phyloP scores from a whole-genome alignment of 2,113 vertebrate species.

The Rhinolophus ferrumequinum region DNA sequence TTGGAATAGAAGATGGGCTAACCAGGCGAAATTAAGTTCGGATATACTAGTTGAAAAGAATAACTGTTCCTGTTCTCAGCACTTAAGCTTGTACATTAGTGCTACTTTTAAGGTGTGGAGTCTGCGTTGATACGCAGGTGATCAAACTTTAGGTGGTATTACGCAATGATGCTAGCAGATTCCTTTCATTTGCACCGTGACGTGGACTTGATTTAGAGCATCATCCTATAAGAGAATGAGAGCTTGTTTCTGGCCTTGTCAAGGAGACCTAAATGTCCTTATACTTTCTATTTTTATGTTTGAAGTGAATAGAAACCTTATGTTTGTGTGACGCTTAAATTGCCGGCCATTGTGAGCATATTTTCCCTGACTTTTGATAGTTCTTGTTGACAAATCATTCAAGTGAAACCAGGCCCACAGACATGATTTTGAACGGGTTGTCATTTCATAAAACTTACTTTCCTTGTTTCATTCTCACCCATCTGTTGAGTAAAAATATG shows the following conservation, averaged over 20 bases:
- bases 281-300: not conserved
- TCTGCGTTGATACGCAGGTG: not conserved
- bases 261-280: not conserved
- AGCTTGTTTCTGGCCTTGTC: not conserved
- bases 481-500: slow-evolving; percentile 32
- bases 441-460: slow-evolving; percentile 11
- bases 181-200: not conserved
- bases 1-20: not conserved
- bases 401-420: not conserved
- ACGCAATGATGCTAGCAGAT: not conserved
- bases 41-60: not conserved
- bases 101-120: slow-evolving; percentile 1
- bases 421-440: not conserved
- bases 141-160: not conserved
- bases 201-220: not conserved
- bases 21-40: not conserved
- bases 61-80: not conserved
- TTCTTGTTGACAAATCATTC: not conserved
- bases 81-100: not conserved
- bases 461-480: not conserved
- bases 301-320: slow-evolving; percentile 31
- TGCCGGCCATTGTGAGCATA: not conserved
- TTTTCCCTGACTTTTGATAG: not conserved
- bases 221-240: not conserved
- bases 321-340: not conserved